Percentiles rank a stretch among this genome's conserved stretches.
These are phyloP conservation scores for Parazoanthus swiftii DNA, from an alignment of 92 coral and sea anemone genomes.

Conservation along the genomic window DNA sequence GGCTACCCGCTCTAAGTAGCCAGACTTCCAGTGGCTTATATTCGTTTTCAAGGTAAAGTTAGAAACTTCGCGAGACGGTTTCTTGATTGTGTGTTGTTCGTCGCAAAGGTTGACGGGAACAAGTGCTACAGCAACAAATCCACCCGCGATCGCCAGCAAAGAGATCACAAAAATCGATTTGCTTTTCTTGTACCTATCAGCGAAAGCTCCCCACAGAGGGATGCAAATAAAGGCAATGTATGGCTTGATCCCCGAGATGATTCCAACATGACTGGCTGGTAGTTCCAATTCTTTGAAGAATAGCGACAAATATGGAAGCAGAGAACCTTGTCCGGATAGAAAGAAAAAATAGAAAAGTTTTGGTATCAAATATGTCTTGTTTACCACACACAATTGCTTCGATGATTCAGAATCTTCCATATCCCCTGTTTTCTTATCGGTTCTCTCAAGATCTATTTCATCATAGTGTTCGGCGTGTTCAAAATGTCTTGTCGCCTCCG, in stretches of 20 bases:
- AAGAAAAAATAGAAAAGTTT: constrained; percentile 82
- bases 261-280: constrained; percentile 83
- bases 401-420: constrained; percentile 9
- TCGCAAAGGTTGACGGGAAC: constrained; percentile 83
- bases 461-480: background rate
- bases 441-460: constrained; percentile 33
- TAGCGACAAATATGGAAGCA: constrained; percentile 78
- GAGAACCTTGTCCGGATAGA: constrained; percentile 85
- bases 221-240: constrained; percentile 88
- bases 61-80: constrained; percentile 23
- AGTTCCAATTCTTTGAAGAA: constrained; percentile 83
- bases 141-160: constrained; percentile 72
- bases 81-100: constrained; percentile 32
- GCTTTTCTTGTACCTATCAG: constrained; percentile 77
- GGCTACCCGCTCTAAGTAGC: constrained; percentile 57
- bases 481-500: background rate
- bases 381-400: constrained; percentile 48
- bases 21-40: constrained; percentile 17
- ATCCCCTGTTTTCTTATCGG: background rate
- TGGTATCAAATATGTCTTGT: constrained; percentile 73
- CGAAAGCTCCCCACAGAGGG: constrained; percentile 86
- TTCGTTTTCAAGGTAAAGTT: constrained; percentile 19
- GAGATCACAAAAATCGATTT: constrained; percentile 70
- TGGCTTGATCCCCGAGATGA: constrained; percentile 82
- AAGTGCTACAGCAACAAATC: constrained; percentile 81